Conservation (phyloP, 1,140 invertebrate genomes). For the Prorops nasuta region DNA sequence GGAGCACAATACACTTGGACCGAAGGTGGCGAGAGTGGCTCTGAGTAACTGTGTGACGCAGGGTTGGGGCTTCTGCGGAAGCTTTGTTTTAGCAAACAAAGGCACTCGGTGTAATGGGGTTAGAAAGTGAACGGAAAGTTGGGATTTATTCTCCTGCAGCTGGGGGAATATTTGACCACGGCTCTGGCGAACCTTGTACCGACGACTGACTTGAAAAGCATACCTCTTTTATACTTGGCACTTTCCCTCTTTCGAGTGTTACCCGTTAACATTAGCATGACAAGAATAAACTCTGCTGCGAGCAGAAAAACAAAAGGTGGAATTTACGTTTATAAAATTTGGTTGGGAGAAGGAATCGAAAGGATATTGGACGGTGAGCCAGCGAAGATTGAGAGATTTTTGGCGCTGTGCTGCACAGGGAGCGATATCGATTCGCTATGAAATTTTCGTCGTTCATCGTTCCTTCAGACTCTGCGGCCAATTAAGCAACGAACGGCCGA, state of each 20-base stretch:
- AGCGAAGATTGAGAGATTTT: background rate
- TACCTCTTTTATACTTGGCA: background rate
- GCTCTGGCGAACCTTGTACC: background rate
- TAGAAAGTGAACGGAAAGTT: conserved; percentile 33
- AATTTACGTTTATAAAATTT: too few relatives aligned
- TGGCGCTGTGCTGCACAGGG: too few relatives aligned
- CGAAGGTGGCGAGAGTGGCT: conserved; percentile 23
- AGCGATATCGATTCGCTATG: conserved; percentile 5
- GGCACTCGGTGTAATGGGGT: conserved; percentile 32
- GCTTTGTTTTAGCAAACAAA: conserved; percentile 43
- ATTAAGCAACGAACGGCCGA: conserved; percentile 36
- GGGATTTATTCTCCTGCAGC: conserved; percentile 23
- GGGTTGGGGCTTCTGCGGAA: conserved; percentile 24
- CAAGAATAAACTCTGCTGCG: too few relatives aligned
- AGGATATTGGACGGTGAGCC: too few relatives aligned
- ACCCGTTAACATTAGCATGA: too few relatives aligned
- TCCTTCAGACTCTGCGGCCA: conserved; percentile 26
- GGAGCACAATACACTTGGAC: conserved; percentile 25
- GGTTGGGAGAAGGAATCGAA: too few relatives aligned
- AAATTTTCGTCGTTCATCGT: background rate
- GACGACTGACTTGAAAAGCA: background rate
- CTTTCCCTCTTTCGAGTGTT: too few relatives aligned
- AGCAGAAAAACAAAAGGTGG: too few relatives aligned
- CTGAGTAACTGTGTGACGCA: conserved; percentile 30
- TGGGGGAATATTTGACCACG: conserved; percentile 20